Base-by-base conservation (phyloP, 2,797 vertebrate species). In the Micromesistius poutassou region DNA sequence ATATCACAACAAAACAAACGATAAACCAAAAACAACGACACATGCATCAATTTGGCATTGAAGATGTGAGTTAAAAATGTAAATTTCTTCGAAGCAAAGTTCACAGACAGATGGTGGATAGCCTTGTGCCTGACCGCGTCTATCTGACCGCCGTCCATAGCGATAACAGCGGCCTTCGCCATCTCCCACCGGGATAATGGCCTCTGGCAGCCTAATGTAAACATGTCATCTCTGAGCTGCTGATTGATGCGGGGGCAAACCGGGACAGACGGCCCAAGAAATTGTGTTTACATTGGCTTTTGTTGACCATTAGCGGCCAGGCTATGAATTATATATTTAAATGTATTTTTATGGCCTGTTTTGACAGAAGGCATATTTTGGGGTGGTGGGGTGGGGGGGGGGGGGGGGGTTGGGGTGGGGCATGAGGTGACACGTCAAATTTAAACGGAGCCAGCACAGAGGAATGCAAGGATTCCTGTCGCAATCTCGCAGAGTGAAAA, bases 281-380 rank as follows among this genome's bases (percentile, higher is more conserved):
- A 33, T 33, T 12, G 70, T 31, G 13, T 71, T 71, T 30, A 30
- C 70, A 6, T 31, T 31, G 70, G 31, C 31, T 88, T 92, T 86
- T 90, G 90, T 88, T 93, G 91, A 93, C 88, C 87, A 82, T 82
- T 79, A 86, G 83, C 73, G 84, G 80, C 79, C 62, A 77, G 55
- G 76, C 73, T 85, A 86, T 87, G 81, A 89, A 89, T 91, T 88
- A 89, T 93, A 88, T 89, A 89, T 89, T 89, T 90, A 31, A 83
- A 77, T 86, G 85, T 90, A 85, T 89, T 84, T 78, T 80, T 76
- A 73, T 83, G 74, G 80, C 84, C 1, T n/a, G 62, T 68, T 89
- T 90, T 91, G 92, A 92, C 92, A 92, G 90, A 80, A 73, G 78
- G 80, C 86, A 80, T 82, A 93, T 93, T 92, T 87, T 6, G n/a